Evolutionary conservation across 1,140 invertebrate genomes (phyloP).

Genomic region (Episyrphus balteatus): DNA sequence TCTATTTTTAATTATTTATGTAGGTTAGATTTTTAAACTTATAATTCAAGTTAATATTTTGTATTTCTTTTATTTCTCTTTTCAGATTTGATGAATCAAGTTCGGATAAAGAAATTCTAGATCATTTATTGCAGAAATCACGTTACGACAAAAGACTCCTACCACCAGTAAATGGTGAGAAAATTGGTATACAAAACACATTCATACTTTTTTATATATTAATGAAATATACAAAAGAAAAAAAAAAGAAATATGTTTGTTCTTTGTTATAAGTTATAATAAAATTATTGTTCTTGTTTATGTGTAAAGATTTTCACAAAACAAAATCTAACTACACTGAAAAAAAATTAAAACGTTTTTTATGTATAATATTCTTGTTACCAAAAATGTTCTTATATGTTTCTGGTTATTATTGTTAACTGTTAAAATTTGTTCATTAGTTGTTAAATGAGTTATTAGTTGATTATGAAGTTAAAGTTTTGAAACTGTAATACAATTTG

Average conservation of each 20-base stretch:
- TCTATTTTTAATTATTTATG: background rate
- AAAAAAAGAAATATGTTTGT: slow-evolving; percentile 1
- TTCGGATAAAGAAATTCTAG: slow-evolving; percentile 80
- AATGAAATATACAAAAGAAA: background rate
- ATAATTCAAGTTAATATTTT: slow-evolving; percentile 1
- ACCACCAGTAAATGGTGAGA: slow-evolving; percentile 71
- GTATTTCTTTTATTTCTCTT: slow-evolving; percentile 13
- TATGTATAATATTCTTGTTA: no score
- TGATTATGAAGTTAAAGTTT: no score
- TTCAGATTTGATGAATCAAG: slow-evolving; percentile 74
- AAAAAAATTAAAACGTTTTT: no score
- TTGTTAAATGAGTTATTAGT: no score
- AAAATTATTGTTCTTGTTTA: no score
- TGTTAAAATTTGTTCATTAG: no score
- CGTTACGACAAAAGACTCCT: slow-evolving; percentile 78
- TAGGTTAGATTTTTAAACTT: background rate
- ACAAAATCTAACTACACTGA: no score
- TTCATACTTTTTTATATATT: background rate
- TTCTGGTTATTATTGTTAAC: no score
- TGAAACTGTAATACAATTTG: no score
- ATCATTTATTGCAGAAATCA: slow-evolving; percentile 65
- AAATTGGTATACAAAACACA: background rate
- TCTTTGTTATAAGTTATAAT: background rate
- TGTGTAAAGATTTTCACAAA: no score
- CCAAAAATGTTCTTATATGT: no score